These are phyloP conservation scores for Babylonia areolata DNA, from an alignment of 1,140 invertebrate species.

Conservation along the genomic window DNA sequence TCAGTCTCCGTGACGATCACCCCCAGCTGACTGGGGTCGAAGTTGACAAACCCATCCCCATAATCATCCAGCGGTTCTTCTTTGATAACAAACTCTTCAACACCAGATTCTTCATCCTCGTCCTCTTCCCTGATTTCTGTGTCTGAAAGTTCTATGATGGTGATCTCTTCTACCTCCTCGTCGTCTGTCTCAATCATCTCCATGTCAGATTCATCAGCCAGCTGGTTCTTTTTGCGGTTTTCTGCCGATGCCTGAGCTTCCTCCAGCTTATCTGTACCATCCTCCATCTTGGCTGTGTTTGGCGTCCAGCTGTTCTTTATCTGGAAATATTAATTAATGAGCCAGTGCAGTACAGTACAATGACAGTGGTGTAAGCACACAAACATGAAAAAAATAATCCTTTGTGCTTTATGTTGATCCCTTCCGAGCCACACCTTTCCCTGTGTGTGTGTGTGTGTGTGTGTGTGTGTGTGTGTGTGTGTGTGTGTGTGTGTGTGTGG, in stretches of 20 bases:
- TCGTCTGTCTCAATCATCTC: neutral
- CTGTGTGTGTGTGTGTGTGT: too few species aligned
- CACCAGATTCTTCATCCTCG: neutral
- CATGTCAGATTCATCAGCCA: neutral
- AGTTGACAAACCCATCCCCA: neutral
- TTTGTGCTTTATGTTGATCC: too few species aligned
- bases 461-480: too few species aligned
- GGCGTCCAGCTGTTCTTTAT: too few species aligned
- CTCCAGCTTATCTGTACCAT: neutral
- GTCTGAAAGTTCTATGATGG: conserved; percentile 9
- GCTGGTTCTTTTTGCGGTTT: neutral
- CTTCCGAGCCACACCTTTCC: too few species aligned
- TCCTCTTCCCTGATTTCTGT: conserved; percentile 16
- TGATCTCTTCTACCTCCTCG: conserved; percentile 3
- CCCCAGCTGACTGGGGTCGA: neutral
- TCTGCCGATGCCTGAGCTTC: neutral
- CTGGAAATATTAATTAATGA: too few species aligned
- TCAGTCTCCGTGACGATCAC: neutral
- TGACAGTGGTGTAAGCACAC: too few species aligned
- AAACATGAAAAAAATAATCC: too few species aligned
- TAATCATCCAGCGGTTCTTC: neutral
- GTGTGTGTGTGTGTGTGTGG: too few species aligned
- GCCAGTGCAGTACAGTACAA: too few species aligned
- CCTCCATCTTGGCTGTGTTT: neutral
- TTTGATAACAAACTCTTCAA: conserved; percentile 2